Evolutionary conservation across 2,797 vertebrate genomes (phyloP).

Genomic region (Prunella strophiata): DNA sequence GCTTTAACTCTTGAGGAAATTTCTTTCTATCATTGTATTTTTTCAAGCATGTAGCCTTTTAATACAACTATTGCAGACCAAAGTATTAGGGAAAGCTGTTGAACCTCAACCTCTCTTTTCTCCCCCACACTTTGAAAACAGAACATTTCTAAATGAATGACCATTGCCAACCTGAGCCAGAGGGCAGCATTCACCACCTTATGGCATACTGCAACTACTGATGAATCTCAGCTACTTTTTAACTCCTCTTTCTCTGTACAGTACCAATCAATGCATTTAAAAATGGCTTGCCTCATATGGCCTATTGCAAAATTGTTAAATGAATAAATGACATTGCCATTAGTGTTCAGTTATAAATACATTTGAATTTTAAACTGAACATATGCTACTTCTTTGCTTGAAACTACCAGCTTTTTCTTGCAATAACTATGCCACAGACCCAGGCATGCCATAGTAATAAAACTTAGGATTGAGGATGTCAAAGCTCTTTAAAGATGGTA

Average conservation of each 20-base stretch:
- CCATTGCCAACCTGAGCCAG: slow-evolving; percentile 59
- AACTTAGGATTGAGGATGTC: neutral
- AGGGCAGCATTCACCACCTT: slow-evolving; percentile 60
- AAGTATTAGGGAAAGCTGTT: neutral
- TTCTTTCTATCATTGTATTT: neutral
- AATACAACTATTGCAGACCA: neutral
- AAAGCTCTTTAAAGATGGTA: neutral
- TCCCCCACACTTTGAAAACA: neutral
- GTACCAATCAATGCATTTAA: neutral
- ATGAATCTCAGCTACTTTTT: neutral
- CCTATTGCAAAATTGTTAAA: neutral
- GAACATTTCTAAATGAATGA: neutral
- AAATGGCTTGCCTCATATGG: neutral
- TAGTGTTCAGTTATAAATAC: neutral
- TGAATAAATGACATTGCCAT: slow-evolving; percentile 23
- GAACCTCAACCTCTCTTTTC: neutral
- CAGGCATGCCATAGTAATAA: neutral
- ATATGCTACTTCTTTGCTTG: slow-evolving; percentile 1
- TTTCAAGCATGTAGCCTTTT: neutral
- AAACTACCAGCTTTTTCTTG: neutral
- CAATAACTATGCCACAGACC: neutral
- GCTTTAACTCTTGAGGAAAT: neutral
- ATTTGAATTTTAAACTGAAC: slow-evolving; percentile 39
- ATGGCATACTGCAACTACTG: neutral
- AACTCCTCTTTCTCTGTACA: neutral